A percentile compares a stretch with the other conserved stretches of the same genome.
Conservation (phyloP, 2,797 vertebrate species). For the Notamacropus eugenii region DNA sequence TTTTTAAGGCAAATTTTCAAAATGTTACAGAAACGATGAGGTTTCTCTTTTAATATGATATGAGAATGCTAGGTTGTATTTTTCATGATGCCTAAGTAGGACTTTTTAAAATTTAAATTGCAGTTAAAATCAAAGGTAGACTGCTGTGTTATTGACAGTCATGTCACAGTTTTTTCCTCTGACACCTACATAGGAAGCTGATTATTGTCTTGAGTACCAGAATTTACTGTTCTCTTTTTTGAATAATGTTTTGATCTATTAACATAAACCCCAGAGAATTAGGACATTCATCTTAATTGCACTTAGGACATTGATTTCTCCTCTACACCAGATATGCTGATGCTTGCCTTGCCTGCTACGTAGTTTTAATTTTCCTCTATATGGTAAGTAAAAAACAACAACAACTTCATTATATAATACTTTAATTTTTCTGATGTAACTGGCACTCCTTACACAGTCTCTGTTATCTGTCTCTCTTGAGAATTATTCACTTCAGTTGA, state of each 20-base stretch:
- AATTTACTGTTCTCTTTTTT: slow-evolving; percentile 38
- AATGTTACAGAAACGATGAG: slow-evolving; percentile 39
- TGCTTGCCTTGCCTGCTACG: slow-evolving; percentile 69
- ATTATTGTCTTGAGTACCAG: slow-evolving; percentile 28
- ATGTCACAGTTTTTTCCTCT: slow-evolving; percentile 38
- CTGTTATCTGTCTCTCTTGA: background rate
- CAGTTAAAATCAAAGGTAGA: slow-evolving; percentile 37
- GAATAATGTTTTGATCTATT: slow-evolving; percentile 57
- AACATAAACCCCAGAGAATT: slow-evolving; percentile 65
- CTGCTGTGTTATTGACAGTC: slow-evolving; percentile 16
- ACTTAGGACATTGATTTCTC: slow-evolving; percentile 65
- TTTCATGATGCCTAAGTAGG: slow-evolving; percentile 48
- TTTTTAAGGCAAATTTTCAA: slow-evolving; percentile 10
- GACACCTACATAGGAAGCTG: slow-evolving; percentile 42
- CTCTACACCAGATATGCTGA: slow-evolving; percentile 39
- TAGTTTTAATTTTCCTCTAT: slow-evolving; percentile 61
- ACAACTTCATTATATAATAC: background rate
- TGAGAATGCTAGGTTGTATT: slow-evolving; percentile 52
- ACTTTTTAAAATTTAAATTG: slow-evolving; percentile 48
- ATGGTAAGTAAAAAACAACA: slow-evolving; percentile 25
- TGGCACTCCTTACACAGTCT: background rate
- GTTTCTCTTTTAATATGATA: slow-evolving; percentile 60
- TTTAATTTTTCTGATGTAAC: background rate
- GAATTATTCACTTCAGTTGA: background rate
- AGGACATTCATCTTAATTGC: slow-evolving; percentile 71